Evolutionary conservation across 2,113 vertebrate genomes (phyloP), one percentile per base, ranked within the genome.

Genomic region (Corythornis vintsioides): DNA sequence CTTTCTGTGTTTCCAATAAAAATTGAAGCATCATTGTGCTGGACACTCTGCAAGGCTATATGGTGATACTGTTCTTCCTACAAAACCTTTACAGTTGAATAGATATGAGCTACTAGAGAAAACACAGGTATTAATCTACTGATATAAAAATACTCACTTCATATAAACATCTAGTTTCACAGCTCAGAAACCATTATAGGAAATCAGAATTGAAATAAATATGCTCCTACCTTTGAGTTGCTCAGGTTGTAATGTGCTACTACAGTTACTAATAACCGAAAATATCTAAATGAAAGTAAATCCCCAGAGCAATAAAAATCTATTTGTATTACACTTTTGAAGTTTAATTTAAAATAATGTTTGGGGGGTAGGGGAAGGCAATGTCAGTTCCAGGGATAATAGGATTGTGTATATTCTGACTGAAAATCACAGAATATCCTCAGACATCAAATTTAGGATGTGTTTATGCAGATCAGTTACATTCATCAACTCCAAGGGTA

Each of bases 1-100:
- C 61, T 55, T 81, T 74, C 52, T 87, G 13, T 85, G 43, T 92
- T 93, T 77, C 79, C 81, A 91, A 56, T 83, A 61, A 94, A 71
- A 94, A 77, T 33, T 50, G 59, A 52, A 90, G 29, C 9, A 76
- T 18, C 16, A 21, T 65, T 79, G 25, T 89, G 35, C 45, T 73
- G 55, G 40, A 40, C 4, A 15, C 20, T 77, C 19, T 65, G 6
- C 28, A 80, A 31, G 20, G 28, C 33, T 59, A 31, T 33, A 63
- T 3, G 9, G 35, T 90, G 33, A 89, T n/a, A 70, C 38, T 48
- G 43, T 90, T 78, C 31, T 88, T 67, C 13, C 65, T 7, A 17
- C 22, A 88, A 65, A 85, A 33, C 25, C 24, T 90, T 69, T 63
- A 31, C 72, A 79, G 56, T 88, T 25, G 24, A 71, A 52, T 15